phyloP scores from a whole-genome alignment of 2,113 vertebrate genomes.

The Pseudonaja textilis region DNA sequence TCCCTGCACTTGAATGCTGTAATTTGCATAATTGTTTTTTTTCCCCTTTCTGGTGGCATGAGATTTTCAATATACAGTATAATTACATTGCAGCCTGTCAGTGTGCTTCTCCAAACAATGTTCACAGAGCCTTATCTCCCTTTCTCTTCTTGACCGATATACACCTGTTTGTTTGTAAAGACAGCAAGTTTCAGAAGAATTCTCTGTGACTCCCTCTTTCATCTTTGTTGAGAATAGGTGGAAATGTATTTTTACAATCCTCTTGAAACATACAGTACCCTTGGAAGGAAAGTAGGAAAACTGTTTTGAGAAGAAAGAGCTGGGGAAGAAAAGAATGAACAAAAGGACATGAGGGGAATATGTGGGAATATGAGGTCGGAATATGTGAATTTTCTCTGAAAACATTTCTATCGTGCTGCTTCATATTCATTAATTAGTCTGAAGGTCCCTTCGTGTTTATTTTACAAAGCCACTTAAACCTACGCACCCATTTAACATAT shows the following conservation, averaged over 20 bases:
- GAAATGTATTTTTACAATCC: not conserved
- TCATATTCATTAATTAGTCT: constrained; percentile 86
- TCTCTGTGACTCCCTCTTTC: constrained; percentile 20
- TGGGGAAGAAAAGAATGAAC: not conserved
- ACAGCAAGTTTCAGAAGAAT: constrained; percentile 11
- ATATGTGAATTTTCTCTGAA: constrained; percentile 49
- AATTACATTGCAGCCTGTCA: not conserved
- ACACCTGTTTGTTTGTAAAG: constrained; percentile 2
- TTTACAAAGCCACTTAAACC: constrained; percentile 92
- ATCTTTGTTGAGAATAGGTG: constrained; percentile 32
- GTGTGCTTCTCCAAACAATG: not conserved
- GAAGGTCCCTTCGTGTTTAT: constrained; percentile 79
- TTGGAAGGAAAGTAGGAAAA: not conserved
- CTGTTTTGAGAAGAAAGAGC: constrained; percentile 2
- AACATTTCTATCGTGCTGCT: constrained; percentile 71
- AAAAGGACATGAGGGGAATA: not conserved
- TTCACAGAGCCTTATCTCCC: not conserved
- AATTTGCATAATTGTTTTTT: not conserved
- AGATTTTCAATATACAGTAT: not conserved
- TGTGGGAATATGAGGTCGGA: not conserved
- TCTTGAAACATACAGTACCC: constrained; percentile 27
- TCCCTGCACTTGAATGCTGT: not conserved
- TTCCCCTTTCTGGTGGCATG: not conserved
- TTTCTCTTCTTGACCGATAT: not conserved
- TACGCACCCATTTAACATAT: constrained; percentile 92